Percentiles rank a stretch among this genome's conserved stretches.
Evolutionary conservation across 2,113 vertebrate genomes (phyloP).

Genomic region (Pampusana beccarii): DNA sequence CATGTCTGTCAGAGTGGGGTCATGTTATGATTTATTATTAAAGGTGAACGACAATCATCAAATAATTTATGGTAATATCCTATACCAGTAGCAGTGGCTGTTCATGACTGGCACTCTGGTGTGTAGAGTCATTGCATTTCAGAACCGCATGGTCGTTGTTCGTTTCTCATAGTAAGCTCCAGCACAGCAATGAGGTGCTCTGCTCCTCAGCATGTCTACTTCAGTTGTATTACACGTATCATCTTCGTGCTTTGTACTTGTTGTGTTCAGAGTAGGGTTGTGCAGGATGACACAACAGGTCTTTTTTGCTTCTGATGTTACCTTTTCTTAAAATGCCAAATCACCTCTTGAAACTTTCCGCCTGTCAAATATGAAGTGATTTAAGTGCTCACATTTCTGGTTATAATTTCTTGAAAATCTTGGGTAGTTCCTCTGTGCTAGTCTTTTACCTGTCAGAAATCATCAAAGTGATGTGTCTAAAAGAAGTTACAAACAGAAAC

Average conservation of each 20-base stretch:
- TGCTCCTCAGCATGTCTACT: background rate
- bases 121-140: background rate
- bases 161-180: background rate
- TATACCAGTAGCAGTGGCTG: background rate
- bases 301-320: background rate
- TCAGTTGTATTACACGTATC: background rate
- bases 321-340: background rate
- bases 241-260: background rate
- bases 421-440: background rate
- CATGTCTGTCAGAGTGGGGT: accelerated
- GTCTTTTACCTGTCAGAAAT: background rate
- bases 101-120: background rate
- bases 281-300: background rate
- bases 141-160: accelerated
- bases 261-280: background rate
- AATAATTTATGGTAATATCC: background rate
- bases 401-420: background rate
- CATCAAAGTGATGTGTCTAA: background rate
- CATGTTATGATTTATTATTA: background rate
- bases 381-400: background rate
- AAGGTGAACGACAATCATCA: background rate
- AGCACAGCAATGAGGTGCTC: background rate
- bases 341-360: background rate
- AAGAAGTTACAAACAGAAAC: background rate
- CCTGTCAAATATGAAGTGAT: background rate